Base-by-base conservation (phyloP, 2,888 invertebrate species). In the Charanyca ferruginea region DNA sequence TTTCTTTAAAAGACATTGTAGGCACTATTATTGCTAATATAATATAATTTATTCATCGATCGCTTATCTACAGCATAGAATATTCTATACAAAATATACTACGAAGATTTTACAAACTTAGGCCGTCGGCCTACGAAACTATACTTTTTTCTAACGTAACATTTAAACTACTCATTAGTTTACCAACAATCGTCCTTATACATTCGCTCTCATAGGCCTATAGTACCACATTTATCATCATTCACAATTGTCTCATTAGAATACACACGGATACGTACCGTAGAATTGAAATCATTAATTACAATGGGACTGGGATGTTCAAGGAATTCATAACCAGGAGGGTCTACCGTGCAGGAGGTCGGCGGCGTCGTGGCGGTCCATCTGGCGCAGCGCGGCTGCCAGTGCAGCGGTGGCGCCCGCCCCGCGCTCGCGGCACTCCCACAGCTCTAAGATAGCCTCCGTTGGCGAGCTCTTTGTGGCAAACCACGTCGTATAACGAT, bases 401-500 rank as follows among this genome's bases (percentile, higher is more conserved):
- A 98, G 96, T 85, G 98, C 98, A 45, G 98, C 97, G 35, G 98
- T 96, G 63, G 98, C 98, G 59, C 97, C 97, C 61, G 98, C 97
- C 77, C 98, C 98, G 67, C 98, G 96, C 90, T 98, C 97, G 78
- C 99, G 96, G 55, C 99, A 99, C 92, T 99, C 99, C 99, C 99
- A 99, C 83, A 99, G 93, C 93, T 99, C 99, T 80, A 99, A 96
- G 85, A 99, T 99, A 91, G 98, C 98, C 91, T 99, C 99, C 11
- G 99, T 99, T 13, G 99, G 99, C 82, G 99, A 99, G 71, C 98
- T 97, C 94, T 99, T 99, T 23, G 99, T 99, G 68, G 99, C 99
- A 90, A 99, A 99, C 96, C 98, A 99, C 89, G 99, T 99, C 77
- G 99, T 98, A 91, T 99, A 99, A 89, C 99, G 97, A 96, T 99